Percentiles rank a stretch among this genome's conserved stretches.
These are phyloP conservation scores for Channa argus DNA, from an alignment of 2,113 vertebrate genomes.

Conservation along the genomic window DNA sequence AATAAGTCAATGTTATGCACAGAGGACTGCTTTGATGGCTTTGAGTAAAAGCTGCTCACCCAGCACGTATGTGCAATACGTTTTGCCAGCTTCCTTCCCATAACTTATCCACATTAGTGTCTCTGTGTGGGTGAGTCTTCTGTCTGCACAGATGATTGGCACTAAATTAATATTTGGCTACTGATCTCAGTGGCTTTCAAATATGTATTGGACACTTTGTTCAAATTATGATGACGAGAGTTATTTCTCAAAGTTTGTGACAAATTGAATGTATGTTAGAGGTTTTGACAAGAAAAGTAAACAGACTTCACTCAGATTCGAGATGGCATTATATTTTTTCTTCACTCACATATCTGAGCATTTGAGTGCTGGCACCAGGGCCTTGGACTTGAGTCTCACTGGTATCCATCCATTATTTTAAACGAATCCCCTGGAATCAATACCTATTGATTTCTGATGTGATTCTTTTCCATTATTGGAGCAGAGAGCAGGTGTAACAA, in stretches of 20 bases:
- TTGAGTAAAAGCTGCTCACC: slow-evolving; percentile 9
- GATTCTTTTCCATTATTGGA: too few species aligned
- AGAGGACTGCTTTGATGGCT: neutral
- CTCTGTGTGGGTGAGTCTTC: neutral
- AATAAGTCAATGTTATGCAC: neutral
- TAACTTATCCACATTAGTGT: slow-evolving; percentile 2
- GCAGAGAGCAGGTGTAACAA: too few species aligned
- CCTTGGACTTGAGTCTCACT: neutral
- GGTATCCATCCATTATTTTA: neutral
- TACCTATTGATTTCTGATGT: too few species aligned
- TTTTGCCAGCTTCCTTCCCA: neutral
- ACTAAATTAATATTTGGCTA: neutral
- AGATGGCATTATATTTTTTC: neutral
- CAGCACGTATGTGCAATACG: neutral
- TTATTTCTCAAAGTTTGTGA: neutral
- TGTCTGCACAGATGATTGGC: neutral
- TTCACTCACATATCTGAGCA: neutral
- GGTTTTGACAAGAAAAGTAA: neutral
- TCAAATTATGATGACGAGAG: neutral
- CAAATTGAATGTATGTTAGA: neutral
- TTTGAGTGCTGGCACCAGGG: neutral
- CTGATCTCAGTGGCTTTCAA: neutral
- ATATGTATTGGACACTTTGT: neutral
- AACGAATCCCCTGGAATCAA: neutral
- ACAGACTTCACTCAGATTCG: neutral